Base-by-base conservation (phyloP, 2,888 invertebrate species). In the Agriopis leucophaearia region DNA sequence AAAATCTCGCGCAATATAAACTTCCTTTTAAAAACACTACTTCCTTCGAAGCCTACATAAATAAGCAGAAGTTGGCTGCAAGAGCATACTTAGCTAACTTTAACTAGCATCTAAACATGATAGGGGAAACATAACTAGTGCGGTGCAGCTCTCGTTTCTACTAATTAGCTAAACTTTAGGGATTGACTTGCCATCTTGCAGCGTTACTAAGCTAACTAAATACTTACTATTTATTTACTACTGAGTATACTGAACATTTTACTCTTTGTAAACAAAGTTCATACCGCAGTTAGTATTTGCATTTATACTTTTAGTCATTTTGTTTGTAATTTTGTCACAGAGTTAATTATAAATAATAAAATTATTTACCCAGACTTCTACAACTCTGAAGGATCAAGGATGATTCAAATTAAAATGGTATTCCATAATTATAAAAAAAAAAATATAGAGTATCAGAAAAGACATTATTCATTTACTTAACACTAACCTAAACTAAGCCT, bases 91-190 rank as follows among this genome's bases (percentile, higher is more conserved):
- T 68, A 50, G 50, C 54, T 67, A 82, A 77, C 79, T 84, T 80
- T 80, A 85, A 85, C 85, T 79, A 83, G 76, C 74, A 77, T 78
- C 78, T 79, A 84, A 85, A 81, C 77, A 82, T 65, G 74, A 76
- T 79, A 79, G 77, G 77, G 18, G 74, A 81, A 81, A 81, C 77
- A 78, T 74, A 84, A 82, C 82, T 80, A 72, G 69, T 65, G 69
- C 78, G 66, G 74, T 69, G 66, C 77, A 66, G 73, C 71, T 72
- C 73, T 64, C 69, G 73, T 74, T 75, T 69, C 73, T 76, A 66
- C 74, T 86, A 86, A 85, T 86, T 83, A 85, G 82, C 76, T 78
- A 76, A 85, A 85, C 81, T 86, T 88, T 71, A 81, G 80, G 75
- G 84, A 87, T 88, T 83, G 83, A 84, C 85, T 82, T 78, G 74